Conservation (phyloP, 2,797 vertebrate species). For the Neomorphus geoffroyi region DNA sequence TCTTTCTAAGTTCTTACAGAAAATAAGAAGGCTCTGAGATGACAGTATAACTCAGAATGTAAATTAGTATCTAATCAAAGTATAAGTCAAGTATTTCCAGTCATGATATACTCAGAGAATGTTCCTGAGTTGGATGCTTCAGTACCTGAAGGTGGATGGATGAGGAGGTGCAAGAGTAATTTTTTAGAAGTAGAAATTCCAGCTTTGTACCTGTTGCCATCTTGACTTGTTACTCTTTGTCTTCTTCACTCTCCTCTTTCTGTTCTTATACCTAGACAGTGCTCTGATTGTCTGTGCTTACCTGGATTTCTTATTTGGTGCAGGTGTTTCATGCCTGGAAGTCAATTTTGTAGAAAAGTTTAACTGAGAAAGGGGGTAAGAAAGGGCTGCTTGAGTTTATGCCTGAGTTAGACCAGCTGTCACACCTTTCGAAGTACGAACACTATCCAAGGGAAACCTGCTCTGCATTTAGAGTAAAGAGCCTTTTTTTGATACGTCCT, state of each 20-base stretch:
- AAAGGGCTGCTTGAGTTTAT: too few species aligned
- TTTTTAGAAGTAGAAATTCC: not conserved
- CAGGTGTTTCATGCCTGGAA: too few species aligned
- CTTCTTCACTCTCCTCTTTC: not conserved
- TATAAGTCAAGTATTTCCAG: not conserved
- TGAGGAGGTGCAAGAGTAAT: not conserved
- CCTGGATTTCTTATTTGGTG: too few species aligned
- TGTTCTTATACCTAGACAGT: not conserved
- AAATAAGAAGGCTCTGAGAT: not conserved
- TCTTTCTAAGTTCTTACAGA: not conserved
- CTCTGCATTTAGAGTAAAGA: not conserved
- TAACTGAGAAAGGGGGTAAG: too few species aligned
- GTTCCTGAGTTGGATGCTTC: not conserved
- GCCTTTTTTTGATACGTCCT: not conserved
- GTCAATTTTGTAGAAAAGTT: too few species aligned
- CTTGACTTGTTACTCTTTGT: not conserved
- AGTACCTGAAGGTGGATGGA: not conserved
- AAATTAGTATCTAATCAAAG: not conserved
- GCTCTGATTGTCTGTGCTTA: too few species aligned
- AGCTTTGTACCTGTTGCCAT: not conserved
- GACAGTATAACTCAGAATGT: not conserved
- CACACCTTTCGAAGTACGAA: not conserved
- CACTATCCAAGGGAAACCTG: not conserved
- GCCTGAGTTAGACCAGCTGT: too few species aligned
- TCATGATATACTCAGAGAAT: not conserved